phyloP scores from a whole-genome alignment of 2,797 vertebrate genomes.

The Bufotes viridis region DNA sequence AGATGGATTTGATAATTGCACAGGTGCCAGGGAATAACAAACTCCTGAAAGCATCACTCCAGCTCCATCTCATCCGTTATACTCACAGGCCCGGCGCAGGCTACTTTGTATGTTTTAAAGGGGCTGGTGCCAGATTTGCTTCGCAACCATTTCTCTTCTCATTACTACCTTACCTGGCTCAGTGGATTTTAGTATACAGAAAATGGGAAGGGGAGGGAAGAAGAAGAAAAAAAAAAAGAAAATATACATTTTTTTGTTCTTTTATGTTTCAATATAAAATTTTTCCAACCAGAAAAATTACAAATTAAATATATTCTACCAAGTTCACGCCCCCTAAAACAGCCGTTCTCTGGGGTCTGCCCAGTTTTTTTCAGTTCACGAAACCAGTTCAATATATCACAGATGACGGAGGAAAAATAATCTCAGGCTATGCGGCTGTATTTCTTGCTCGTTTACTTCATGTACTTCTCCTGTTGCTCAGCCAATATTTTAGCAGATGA shows the following conservation, averaged over 20 bases:
- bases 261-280: conserved; percentile 34
- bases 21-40: conserved; percentile 68
- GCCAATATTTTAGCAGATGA: conserved; percentile 98
- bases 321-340: not conserved
- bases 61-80: conserved; percentile 5
- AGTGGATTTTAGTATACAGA: not conserved
- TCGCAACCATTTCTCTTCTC: not conserved
- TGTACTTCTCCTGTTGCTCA: conserved; percentile 96
- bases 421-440: no score
- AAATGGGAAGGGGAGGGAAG: not conserved
- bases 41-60: not conserved
- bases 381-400: not conserved
- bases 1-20: conserved; percentile 78
- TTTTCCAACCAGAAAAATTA: not conserved
- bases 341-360: no score
- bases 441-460: conserved; percentile 81
- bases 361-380: not conserved
- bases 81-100: not conserved
- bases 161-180: no score
- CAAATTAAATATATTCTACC: conserved; percentile 29
- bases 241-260: not conserved
- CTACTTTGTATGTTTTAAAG: conserved; percentile 24
- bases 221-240: not conserved
- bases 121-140: not conserved
- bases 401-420: not conserved